Evolutionary conservation across 2,888 invertebrate species (phyloP), one percentile per base, ranked within the genome.

Genomic region (Amphipoea oculea): DNA sequence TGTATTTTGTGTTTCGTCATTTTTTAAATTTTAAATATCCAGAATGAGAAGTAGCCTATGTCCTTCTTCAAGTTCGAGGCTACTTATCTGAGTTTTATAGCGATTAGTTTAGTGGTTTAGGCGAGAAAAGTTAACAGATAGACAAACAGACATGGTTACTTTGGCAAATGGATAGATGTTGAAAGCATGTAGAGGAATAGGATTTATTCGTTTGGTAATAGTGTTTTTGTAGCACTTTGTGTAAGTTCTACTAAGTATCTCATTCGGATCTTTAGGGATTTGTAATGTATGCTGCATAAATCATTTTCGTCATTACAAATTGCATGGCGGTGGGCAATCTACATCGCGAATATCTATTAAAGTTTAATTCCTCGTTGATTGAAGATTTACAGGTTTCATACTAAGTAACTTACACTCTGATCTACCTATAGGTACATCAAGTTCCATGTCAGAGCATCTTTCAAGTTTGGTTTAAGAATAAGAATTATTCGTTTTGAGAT

Each of bases 221-320:
- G 45, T 23, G 1, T 57, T 60, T n/a, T n/a, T 4, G n/a, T 1
- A 23, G 23, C 9, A 9, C 11, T 57, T 57, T 57, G n/a, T 57
- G 57, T 11, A 57, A n/a, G 11, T 11, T n/a, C 3, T 1, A n/a
- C 11, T n/a, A n/a, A n/a, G 20, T 36, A 23, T 23, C 67, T 17
- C 48, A 11, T 60, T 67, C 7, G 6, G 40, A 66, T 78, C 40
- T n/a, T 78, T 45, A 70, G 12, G 17, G 36, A 70, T 75, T 75
- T 51, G 71, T 70, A 70, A 70, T 60, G 17, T 45, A 48, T n/a
- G n/a, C n/a, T n/a, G n/a, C n/a, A n/a, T n/a, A 29, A 20, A 20
- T 72, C 17, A 60, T 29, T 60, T 42, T 29, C 11, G 11, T 11
- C 29, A 20, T 36, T 63, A 63, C 14, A 63, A 63, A 63, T 63